These are phyloP conservation scores for Saturnia japonica DNA, from an alignment of 2,888 invertebrate species.

Conservation along the genomic window DNA sequence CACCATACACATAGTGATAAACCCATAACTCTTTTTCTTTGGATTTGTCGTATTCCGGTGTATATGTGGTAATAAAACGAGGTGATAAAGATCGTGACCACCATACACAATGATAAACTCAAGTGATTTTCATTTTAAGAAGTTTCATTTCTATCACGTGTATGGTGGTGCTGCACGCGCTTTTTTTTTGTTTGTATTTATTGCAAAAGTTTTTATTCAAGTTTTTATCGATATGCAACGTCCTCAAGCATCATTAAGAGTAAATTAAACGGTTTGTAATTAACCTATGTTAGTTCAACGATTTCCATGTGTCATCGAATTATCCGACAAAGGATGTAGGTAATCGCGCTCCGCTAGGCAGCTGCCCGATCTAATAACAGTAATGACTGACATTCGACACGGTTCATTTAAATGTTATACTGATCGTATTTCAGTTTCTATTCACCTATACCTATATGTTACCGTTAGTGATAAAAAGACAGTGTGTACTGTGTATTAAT, in stretches of 20 bases:
- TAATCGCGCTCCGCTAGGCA: slow-evolving; percentile 31
- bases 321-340: slow-evolving; percentile 34
- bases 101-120: too few relatives aligned
- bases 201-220: too few relatives aligned
- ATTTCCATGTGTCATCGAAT: slow-evolving; percentile 29
- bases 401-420: slow-evolving; percentile 40
- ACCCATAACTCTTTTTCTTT: too few relatives aligned
- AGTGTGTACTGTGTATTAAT: background rate
- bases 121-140: too few relatives aligned
- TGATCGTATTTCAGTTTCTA: slow-evolving; percentile 11
- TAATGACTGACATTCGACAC: slow-evolving; percentile 50
- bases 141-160: too few relatives aligned
- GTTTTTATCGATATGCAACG: background rate
- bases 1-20: too few relatives aligned
- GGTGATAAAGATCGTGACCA: too few relatives aligned
- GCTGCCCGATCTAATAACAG: slow-evolving; percentile 45
- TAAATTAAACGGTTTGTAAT: background rate
- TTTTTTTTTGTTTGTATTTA: too few relatives aligned
- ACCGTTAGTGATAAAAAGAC: background rate
- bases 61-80: too few relatives aligned
- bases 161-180: too few relatives aligned
- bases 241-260: background rate
- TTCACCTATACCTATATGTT: background rate
- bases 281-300: slow-evolving; percentile 24
- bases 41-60: too few relatives aligned